Percentiles rank a stretch among this genome's conserved stretches.
Conservation (phyloP, 2,888 invertebrate genomes). For the Meiosimyza decipiens region DNA sequence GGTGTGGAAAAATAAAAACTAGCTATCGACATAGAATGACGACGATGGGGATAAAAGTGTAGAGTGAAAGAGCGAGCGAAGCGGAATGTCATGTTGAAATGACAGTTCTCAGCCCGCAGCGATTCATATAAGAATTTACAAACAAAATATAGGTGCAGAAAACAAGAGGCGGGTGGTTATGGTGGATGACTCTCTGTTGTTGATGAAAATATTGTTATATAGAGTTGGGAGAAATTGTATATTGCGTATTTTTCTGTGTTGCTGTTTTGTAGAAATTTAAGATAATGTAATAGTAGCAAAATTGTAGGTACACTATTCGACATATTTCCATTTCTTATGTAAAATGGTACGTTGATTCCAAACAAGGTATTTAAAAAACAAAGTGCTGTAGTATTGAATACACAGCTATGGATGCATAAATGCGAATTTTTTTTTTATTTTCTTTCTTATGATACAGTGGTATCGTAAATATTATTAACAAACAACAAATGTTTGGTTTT, state of each 20-base stretch:
- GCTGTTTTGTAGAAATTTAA: neutral
- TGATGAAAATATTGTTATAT: neutral
- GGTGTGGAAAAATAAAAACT: slow-evolving; percentile 9
- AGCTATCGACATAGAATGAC: neutral
- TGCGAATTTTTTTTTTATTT: too few relatives aligned
- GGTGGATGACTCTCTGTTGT: slow-evolving; percentile 11
- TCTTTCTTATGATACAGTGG: too few relatives aligned
- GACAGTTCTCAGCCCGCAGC: neutral
- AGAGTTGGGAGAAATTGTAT: neutral
- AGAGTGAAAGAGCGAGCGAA: slow-evolving; percentile 8
- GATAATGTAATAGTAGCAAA: neutral
- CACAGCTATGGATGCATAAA: too few relatives aligned
- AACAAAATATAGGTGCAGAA: neutral
- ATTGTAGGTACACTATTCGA: too few relatives aligned
- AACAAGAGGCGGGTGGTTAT: slow-evolving; percentile 11
- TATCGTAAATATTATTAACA: too few relatives aligned
- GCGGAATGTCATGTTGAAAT: slow-evolving; percentile 19
- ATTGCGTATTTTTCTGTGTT: neutral
- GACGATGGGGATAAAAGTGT: neutral
- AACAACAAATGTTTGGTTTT: too few relatives aligned
- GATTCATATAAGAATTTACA: slow-evolving; percentile 8
- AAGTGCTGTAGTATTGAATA: too few relatives aligned
- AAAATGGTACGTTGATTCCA: too few relatives aligned
- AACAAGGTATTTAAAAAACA: too few relatives aligned
- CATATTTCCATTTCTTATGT: too few relatives aligned